A percentile compares a stretch with the other conserved stretches of the same genome.
Conservation (phyloP, 2,888 invertebrate species). For the Amiota minor region DNA sequence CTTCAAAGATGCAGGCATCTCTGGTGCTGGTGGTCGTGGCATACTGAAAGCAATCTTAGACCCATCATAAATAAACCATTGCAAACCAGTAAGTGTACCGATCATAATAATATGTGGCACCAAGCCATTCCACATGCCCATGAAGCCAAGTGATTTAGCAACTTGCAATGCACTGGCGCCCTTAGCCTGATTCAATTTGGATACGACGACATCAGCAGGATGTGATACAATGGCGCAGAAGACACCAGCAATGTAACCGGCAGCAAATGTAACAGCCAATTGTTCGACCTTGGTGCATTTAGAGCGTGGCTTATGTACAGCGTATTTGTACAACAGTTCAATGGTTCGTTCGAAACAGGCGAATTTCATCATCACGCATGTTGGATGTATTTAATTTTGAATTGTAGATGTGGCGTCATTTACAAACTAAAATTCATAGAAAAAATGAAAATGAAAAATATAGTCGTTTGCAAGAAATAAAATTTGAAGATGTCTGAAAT, state of each 20-base stretch:
- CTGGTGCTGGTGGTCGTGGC: constrained; percentile 91
- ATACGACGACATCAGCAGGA: constrained; percentile 91
- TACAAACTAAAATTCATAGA: too few relatives aligned
- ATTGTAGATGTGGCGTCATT: too few relatives aligned
- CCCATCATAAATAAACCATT: constrained; percentile 95
- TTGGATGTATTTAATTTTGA: too few relatives aligned
- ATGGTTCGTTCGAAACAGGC: constrained; percentile 91
- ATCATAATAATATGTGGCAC: constrained; percentile 92
- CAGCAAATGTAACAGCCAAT: constrained; percentile 87
- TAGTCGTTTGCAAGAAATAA: too few relatives aligned
- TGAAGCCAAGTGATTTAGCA: constrained; percentile 72
- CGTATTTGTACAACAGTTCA: constrained; percentile 83
- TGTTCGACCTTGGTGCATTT: constrained; percentile 87
- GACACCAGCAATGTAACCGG: constrained; percentile 94
- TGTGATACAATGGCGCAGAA: constrained; percentile 93
- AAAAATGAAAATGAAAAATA: too few relatives aligned
- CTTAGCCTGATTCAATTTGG: constrained; percentile 89
- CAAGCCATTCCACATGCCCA: constrained; percentile 88
- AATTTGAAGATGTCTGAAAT: too few relatives aligned
- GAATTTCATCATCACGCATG: constrained; percentile 99
- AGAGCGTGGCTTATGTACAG: constrained; percentile 87
- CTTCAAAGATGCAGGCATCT: constrained; percentile 90
- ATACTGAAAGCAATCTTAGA: constrained; percentile 85
- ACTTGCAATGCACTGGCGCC: constrained; percentile 73
- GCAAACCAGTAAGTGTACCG: constrained; percentile 90